Base-by-base conservation (phyloP, 2,888 invertebrate species). In the Melipona beecheii region DNA sequence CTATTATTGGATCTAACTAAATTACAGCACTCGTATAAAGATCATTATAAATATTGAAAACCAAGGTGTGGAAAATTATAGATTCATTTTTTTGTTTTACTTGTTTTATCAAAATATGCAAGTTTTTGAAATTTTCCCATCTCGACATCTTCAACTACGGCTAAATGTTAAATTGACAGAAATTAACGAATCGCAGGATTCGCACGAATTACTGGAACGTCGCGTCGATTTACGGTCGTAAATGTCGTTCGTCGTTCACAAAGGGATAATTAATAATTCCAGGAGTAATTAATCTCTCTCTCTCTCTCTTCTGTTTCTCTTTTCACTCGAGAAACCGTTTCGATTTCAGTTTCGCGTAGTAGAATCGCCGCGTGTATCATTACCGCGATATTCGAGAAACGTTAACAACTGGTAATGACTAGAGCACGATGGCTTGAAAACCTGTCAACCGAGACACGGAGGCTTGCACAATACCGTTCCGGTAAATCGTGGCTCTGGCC, bases 381-480 rank as follows among this genome's bases (percentile, higher is more conserved):
- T 89, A 89, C 83, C 83, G 50, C 83, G 83, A 72, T 83, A 82
- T 66, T 83, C 76, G 83, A 82, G 83, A 83, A 83, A 83, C 80
- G 78, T 73, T 84, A 86, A 81, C 87, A 81, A 83, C 85, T 82
- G 78, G 81, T 78, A 89, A 87, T 79, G 80, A 81, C 74, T 75
- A 81, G 69, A 58, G 81, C 64, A 73, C 77, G 86, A 89, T 85
- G 86, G 71, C 72, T 89, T 85, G 88, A 79, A 88, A 89, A 88
- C 86, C 89, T 89, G 90, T 89, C 89, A 85, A 89, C 90, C 90
- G 89, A 78, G 88, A 88, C 89, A 78, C 83, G 73, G 9, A 58
- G 76, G 73, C 78, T 89, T 89, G 82, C 90, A 83, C 82, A 89
- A 89, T 77, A 80, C 60, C 83, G 84, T 73, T 81, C 88, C 31